Base-by-base conservation (phyloP, 2,888 invertebrate genomes). In the Neuroscelio doddi region DNA sequence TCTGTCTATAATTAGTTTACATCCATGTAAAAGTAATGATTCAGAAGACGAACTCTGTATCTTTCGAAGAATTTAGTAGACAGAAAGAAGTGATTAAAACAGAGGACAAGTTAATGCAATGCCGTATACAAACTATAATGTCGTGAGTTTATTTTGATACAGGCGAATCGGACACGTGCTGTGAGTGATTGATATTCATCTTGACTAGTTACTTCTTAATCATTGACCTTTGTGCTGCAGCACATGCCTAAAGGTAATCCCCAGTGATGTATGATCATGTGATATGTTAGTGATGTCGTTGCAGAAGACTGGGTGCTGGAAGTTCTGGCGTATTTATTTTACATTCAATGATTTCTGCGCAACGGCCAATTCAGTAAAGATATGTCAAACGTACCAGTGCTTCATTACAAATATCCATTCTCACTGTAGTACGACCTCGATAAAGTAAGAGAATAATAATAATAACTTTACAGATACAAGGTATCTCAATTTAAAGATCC, bases 101-200 rank as follows among this genome's bases (percentile, higher is more conserved):
- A 41, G 32, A 12, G 41, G 49, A 59, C 49, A 46, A 51, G 58
- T 64, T 59, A 64, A 64, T 51, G 51, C 51, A 34, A 29, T 30
- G 45, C 1, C 41, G 26, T 46, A 39, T 34, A 21, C 5, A 21
- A 39, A 44, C 30, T 49, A 44, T 53, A 57, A 47, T 56, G 44
- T 34, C 45, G 52, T 52, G 49, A 52, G 45, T 68, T 64, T 52
- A 59, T 63, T 64, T 68, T 64, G 62, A 57, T 61, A 34, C 52
- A 36, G 38, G 38, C 62, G 69, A 66, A 64, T 72, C 67, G 68
- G 69, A 71, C 70, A 67, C 74, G 72, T 70, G 73, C 68, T 69
- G 69, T 50, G 73, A 71, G 68, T 78, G 78, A 79, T 79, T 75
- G 74, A 78, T 77, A 76, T 61, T 61, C 72, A 64, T 70, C 71